Conservation (phyloP, 2,888 invertebrate species). For the Ganaspis brasiliensis region DNA sequence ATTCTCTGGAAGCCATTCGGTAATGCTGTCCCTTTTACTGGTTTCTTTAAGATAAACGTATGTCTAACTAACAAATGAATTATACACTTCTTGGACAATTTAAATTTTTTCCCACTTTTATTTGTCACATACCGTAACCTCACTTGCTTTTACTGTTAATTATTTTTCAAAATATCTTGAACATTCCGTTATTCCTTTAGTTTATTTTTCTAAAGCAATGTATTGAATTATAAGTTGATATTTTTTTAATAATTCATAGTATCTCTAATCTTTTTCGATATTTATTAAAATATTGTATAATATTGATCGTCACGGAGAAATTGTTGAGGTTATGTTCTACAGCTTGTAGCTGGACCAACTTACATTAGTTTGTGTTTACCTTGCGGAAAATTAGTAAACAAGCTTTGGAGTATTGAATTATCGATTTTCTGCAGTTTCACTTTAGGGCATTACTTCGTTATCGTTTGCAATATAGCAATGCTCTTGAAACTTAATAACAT, state of each 20-base stretch:
- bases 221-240: no score
- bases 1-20: constrained; percentile 56
- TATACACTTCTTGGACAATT: constrained; percentile 11
- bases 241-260: no score
- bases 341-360: neutral
- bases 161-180: no score
- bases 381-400: constrained; percentile 27
- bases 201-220: no score
- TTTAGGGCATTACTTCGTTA: neutral
- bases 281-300: neutral
- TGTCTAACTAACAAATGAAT: constrained; percentile 9
- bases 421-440: constrained; percentile 8
- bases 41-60: constrained; percentile 10
- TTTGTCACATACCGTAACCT: neutral
- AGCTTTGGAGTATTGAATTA: constrained; percentile 22
- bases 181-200: no score
- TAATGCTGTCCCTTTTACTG: neutral
- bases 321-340: neutral
- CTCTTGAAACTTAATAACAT: neutral
- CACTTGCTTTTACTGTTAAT: no score
- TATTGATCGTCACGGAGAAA: neutral
- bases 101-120: neutral
- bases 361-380: neutral
- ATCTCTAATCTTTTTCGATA: no score
- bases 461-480: neutral